Conservation (phyloP, 2,888 invertebrate genomes). For the Agriopis aurantiaria region DNA sequence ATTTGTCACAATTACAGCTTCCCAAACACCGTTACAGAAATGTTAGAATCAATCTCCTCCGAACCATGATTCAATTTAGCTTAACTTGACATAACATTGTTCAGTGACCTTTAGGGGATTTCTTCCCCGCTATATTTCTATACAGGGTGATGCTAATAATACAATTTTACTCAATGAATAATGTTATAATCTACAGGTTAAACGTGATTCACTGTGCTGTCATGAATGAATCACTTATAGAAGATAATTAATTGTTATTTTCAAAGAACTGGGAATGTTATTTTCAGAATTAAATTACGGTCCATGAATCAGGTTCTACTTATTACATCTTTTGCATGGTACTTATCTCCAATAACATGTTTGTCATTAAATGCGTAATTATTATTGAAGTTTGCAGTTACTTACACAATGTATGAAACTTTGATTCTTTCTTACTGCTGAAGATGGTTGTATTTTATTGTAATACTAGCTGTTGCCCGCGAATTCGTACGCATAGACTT, state of each 20-base stretch:
- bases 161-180: slow-evolving; percentile 26
- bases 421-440: no score
- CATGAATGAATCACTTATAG: slow-evolving; percentile 26
- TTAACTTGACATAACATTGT: slow-evolving; percentile 33
- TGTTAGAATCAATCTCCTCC: not conserved
- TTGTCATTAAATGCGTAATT: no score
- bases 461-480: no score
- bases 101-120: slow-evolving; percentile 42
- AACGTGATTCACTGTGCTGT: slow-evolving; percentile 33
- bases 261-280: slow-evolving; percentile 20
- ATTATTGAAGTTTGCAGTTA: no score
- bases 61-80: slow-evolving; percentile 19
- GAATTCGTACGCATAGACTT: no score
- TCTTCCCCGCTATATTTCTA: slow-evolving; percentile 8
- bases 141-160: slow-evolving; percentile 22
- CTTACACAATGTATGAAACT: no score
- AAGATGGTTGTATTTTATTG: no score
- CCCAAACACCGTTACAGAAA: no score
- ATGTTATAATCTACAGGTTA: slow-evolving; percentile 34
- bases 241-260: slow-evolving; percentile 26
- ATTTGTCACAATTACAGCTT: no score
- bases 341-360: no score
- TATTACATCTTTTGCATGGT: not conserved
- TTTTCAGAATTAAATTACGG: slow-evolving; percentile 11
- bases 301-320: not conserved